phyloP scores from a whole-genome alignment of 2,113 vertebrate species.

The Ptilorrhoa leucosticta region DNA sequence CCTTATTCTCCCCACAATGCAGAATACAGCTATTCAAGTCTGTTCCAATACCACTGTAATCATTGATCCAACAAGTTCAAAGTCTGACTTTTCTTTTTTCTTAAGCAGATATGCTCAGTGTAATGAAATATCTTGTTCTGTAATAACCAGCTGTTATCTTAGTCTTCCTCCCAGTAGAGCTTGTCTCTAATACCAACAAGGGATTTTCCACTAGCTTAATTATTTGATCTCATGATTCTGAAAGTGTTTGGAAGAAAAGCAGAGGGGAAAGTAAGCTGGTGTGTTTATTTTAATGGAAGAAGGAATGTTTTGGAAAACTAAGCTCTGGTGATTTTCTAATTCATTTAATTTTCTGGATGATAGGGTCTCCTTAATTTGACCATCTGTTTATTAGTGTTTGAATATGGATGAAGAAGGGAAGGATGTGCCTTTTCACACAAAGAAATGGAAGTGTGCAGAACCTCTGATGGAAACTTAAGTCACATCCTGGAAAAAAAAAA shows the following conservation, averaged over 20 bases:
- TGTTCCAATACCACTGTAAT: not conserved
- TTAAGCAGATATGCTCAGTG: not conserved
- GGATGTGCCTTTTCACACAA: not conserved
- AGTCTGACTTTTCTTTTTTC: not conserved
- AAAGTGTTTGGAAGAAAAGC: slow-evolving; percentile 25
- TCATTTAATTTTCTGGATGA: slow-evolving; percentile 69
- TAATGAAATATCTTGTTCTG: slow-evolving; percentile 37
- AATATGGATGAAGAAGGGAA: slow-evolving; percentile 31
- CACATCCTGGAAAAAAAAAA: not conserved
- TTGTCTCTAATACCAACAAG: slow-evolving; percentile 37
- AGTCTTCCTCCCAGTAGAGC: slow-evolving; percentile 22
- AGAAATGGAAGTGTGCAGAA: not conserved
- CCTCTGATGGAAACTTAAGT: not conserved
- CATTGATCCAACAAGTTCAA: slow-evolving; percentile 26
- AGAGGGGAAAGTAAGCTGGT: not conserved
- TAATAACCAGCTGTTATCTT: slow-evolving; percentile 49
- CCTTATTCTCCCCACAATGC: not conserved
- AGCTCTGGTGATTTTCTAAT: slow-evolving; percentile 57
- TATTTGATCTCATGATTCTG: slow-evolving; percentile 45
- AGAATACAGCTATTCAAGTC: not conserved
- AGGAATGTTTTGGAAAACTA: slow-evolving; percentile 29
- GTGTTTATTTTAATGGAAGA: slow-evolving; percentile 59
- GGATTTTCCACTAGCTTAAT: slow-evolving; percentile 55
- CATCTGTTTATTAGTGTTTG: slow-evolving; percentile 59
- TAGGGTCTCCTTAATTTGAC: slow-evolving; percentile 58